A percentile compares a stretch with the other conserved stretches of the same genome.
phyloP scores from a whole-genome alignment of 2,113 vertebrate genomes.

The Passer domesticus region DNA sequence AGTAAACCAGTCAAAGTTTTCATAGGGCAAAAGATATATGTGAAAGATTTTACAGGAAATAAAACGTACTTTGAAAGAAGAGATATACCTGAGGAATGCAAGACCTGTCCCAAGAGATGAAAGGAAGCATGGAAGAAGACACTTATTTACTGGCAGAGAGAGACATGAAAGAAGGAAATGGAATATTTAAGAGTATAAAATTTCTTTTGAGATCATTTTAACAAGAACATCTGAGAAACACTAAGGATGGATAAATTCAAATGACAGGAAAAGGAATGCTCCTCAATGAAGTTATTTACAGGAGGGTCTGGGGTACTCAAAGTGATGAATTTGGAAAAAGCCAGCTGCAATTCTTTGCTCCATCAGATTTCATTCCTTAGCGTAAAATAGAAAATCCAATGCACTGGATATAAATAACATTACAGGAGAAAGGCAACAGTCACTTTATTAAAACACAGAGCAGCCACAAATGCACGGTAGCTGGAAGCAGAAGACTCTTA shows the following conservation, averaged over 20 bases:
- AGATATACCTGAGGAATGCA: neutral
- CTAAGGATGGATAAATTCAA: neutral
- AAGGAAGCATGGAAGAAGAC: neutral
- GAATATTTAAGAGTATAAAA: neutral
- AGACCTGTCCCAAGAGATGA: neutral
- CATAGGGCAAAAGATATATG: neutral
- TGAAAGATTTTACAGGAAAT: neutral
- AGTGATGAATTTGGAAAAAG: neutral
- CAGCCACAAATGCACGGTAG: neutral
- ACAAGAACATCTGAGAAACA: neutral
- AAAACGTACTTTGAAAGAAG: neutral
- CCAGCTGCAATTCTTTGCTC: neutral
- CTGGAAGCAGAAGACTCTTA: neutral
- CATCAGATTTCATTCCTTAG: neutral
- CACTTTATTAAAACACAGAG: neutral
- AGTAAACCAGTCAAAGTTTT: neutral
- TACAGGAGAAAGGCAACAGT: neutral
- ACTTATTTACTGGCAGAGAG: neutral
- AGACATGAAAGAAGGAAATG: neutral
- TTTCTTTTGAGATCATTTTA: neutral
- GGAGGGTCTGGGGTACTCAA: neutral
- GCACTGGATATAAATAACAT: neutral
- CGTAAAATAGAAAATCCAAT: neutral
- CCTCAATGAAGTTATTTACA: neutral
- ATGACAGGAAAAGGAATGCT: neutral